These are phyloP conservation scores for Agrotis exclamationis DNA, from an alignment of 2,888 invertebrate genomes.

Conservation along the genomic window DNA sequence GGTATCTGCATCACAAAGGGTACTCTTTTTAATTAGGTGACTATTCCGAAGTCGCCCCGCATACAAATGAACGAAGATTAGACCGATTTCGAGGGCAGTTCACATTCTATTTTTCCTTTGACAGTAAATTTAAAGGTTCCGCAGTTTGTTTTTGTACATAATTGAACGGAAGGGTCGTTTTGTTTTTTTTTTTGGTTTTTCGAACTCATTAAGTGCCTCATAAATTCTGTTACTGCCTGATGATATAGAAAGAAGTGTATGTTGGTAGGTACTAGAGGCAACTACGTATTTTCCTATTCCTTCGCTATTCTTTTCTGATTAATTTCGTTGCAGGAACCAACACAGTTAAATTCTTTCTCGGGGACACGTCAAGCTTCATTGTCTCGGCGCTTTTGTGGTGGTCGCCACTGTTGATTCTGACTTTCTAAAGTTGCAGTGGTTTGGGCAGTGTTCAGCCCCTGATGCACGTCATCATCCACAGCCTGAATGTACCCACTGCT, in stretches of 20 bases:
- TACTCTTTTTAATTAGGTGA: conserved; percentile 86
- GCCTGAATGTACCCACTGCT: too few relatives aligned
- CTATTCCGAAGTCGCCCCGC: conserved; percentile 80
- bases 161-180: conserved; percentile 68
- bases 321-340: too few relatives aligned
- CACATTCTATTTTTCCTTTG: conserved; percentile 77
- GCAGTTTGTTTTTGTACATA: conserved; percentile 73
- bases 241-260: neutral
- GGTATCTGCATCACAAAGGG: conserved; percentile 86
- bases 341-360: too few relatives aligned
- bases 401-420: too few relatives aligned
- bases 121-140: conserved; percentile 69
- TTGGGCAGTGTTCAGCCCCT: neutral
- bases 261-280: neutral
- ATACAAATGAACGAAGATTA: conserved; percentile 84
- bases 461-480: neutral
- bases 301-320: too few relatives aligned
- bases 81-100: conserved; percentile 70
- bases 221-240: conserved; percentile 16
- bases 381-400: too few relatives aligned
- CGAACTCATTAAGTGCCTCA: conserved; percentile 36
- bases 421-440: too few relatives aligned
- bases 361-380: too few relatives aligned
- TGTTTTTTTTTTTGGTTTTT: conserved; percentile 58
- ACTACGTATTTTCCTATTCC: too few relatives aligned